Evolutionary conservation across 1,140 invertebrate species (phyloP).

Genomic region (Venturia canescens): DNA sequence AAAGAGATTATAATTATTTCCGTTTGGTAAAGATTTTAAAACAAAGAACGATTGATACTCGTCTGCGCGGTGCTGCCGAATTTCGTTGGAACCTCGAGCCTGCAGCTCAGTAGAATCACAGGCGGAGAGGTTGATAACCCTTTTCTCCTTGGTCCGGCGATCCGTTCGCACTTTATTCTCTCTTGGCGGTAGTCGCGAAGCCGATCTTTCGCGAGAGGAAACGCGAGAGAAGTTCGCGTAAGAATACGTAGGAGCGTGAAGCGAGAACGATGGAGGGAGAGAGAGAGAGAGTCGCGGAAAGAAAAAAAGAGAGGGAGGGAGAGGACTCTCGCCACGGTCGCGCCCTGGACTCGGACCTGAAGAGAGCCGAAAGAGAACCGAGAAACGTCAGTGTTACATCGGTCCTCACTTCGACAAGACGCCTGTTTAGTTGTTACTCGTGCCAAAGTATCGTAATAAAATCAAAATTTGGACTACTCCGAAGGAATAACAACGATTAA

Average conservation of each 20-base stretch:
- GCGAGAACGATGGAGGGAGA: not conserved
- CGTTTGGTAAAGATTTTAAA: not conserved
- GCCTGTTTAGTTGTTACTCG: constrained; percentile 26
- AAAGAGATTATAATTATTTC: too few species aligned
- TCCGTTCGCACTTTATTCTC: not conserved
- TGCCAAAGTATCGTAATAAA: not conserved
- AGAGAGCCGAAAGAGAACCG: not conserved
- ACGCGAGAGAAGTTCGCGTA: constrained; percentile 12
- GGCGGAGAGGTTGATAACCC: constrained; percentile 3
- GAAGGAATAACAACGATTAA: constrained; percentile 39
- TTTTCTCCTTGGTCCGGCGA: constrained; percentile 9
- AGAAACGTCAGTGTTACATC: constrained; percentile 62
- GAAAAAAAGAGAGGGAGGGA: constrained; percentile 7
- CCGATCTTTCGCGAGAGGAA: not conserved
- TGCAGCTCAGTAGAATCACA: not conserved
- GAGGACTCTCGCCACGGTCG: constrained; percentile 11
- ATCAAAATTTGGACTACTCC: constrained; percentile 27
- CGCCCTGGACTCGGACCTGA: constrained; percentile 13
- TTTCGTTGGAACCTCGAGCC: not conserved
- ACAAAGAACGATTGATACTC: not conserved
- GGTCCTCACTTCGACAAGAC: constrained; percentile 66
- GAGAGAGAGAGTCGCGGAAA: too few species aligned
- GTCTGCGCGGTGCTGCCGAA: not conserved
- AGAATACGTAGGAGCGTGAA: not conserved
- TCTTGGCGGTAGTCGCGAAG: not conserved